phyloP scores from a whole-genome alignment of 2,113 vertebrate species.

The Callionymus lyra region DNA sequence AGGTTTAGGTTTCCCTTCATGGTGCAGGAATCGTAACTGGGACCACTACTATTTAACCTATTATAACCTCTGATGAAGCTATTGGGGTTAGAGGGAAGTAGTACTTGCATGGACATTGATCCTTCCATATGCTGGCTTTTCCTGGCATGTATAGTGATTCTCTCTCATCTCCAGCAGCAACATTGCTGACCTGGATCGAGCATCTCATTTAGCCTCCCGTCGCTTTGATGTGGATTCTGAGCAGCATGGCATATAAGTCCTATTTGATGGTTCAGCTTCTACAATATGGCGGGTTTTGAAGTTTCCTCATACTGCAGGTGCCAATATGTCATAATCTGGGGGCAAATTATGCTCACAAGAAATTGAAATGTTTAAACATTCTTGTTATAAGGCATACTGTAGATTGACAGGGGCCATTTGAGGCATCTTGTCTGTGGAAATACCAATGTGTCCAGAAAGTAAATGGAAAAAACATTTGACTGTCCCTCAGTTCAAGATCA shows the following conservation, averaged over 20 bases:
- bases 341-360: conserved; percentile 53
- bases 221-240: conserved; percentile 61
- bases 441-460: conserved; percentile 54
- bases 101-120: conserved; percentile 49
- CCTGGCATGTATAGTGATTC: conserved; percentile 38
- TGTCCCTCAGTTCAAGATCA: too few relatives aligned
- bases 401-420: conserved; percentile 49
- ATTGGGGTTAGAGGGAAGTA: conserved; percentile 33
- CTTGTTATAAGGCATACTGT: too few relatives aligned
- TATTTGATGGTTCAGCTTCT: conserved; percentile 59
- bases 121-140: conserved; percentile 47
- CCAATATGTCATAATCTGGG: conserved; percentile 60
- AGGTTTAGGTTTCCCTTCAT: conserved; percentile 50
- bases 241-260: conserved; percentile 55
- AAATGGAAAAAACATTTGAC: conserved; percentile 42
- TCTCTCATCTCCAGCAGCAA: conserved; percentile 40
- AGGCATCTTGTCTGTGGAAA: conserved; percentile 44
- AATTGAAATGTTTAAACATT: conserved; percentile 53
- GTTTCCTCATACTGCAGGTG: conserved; percentile 57
- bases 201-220: conserved; percentile 55
- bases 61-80: conserved; percentile 44
- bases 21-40: conserved; percentile 35
- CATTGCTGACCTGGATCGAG: conserved; percentile 52
- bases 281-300: conserved; percentile 56
- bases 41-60: conserved; percentile 55